Conservation (phyloP, 2,888 invertebrate species). For the Platerodrilus igneus region DNA sequence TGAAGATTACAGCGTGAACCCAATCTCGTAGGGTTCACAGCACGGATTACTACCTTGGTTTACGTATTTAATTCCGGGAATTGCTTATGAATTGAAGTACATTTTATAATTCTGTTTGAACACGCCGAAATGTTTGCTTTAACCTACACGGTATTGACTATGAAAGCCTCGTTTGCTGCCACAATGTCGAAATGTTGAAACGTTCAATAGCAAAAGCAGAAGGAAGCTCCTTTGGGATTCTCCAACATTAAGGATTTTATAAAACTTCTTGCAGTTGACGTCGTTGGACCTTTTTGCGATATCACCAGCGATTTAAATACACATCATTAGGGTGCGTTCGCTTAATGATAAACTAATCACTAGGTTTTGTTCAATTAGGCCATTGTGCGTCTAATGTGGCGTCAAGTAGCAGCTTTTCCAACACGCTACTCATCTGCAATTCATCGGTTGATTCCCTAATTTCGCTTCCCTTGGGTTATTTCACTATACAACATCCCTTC, state of each 20-base stretch:
- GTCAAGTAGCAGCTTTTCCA: constrained; percentile 5
- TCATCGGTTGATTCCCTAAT: constrained; percentile 16
- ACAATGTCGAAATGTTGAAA: constrained; percentile 20
- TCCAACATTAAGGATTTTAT: constrained; percentile 20
- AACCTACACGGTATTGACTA: constrained; percentile 17
- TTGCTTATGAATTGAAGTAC: neutral
- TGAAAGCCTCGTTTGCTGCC: constrained; percentile 18
- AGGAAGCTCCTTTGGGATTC: constrained; percentile 15
- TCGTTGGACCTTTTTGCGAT: constrained; percentile 26
- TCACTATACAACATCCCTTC: constrained; percentile 27
- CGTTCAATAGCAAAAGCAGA: constrained; percentile 4
- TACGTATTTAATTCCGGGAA: neutral
- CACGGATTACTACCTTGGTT: too few relatives aligned
- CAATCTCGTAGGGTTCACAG: too few relatives aligned
- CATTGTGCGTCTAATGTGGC: constrained; percentile 10
- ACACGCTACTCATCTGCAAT: constrained; percentile 16
- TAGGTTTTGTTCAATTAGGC: constrained; percentile 18
- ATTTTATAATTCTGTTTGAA: constrained; percentile 2
- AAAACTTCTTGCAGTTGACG: constrained; percentile 19
- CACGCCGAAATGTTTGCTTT: constrained; percentile 1
- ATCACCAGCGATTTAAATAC: constrained; percentile 28
- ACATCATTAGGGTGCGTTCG: constrained; percentile 34
- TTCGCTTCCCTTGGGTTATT: constrained; percentile 15
- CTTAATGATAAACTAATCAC: constrained; percentile 20
- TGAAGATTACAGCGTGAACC: too few relatives aligned